A percentile compares a stretch with the other conserved stretches of the same genome.
Conservation (phyloP, 2,797 vertebrate genomes). For the Chiloscyllium punctatum region DNA sequence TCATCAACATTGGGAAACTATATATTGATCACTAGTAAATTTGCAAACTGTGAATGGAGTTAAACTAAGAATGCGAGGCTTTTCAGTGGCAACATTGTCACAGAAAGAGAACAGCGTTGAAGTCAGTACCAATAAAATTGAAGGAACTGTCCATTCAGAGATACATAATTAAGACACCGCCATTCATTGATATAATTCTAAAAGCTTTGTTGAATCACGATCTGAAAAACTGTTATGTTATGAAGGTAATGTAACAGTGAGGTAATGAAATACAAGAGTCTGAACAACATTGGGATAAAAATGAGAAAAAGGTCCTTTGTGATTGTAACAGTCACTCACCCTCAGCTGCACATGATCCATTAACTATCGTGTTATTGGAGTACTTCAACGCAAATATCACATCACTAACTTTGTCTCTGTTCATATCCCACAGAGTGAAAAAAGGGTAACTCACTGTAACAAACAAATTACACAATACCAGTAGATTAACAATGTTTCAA, state of each 20-base stretch:
- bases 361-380: slow-evolving; percentile 49
- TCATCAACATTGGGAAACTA: background rate
- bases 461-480: slow-evolving; percentile 35
- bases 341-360: slow-evolving; percentile 57
- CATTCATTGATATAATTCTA: background rate
- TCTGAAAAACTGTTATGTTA: background rate
- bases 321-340: background rate
- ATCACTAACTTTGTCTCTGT: slow-evolving; percentile 75
- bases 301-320: background rate
- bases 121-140: background rate
- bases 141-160: background rate
- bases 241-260: background rate
- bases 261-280: background rate
- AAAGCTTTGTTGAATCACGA: too few species aligned
- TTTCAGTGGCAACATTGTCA: background rate
- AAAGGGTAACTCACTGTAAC: slow-evolving; percentile 72
- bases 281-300: background rate
- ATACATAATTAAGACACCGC: background rate
- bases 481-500: background rate
- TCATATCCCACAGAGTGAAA: slow-evolving; percentile 63
- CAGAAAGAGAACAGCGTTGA: background rate
- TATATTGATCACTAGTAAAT: background rate
- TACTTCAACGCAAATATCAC: slow-evolving; percentile 71
- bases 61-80: background rate
- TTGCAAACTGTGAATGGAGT: background rate